Base-by-base conservation (phyloP, 2,888 invertebrate genomes). In the Oscheius sp. region DNA sequence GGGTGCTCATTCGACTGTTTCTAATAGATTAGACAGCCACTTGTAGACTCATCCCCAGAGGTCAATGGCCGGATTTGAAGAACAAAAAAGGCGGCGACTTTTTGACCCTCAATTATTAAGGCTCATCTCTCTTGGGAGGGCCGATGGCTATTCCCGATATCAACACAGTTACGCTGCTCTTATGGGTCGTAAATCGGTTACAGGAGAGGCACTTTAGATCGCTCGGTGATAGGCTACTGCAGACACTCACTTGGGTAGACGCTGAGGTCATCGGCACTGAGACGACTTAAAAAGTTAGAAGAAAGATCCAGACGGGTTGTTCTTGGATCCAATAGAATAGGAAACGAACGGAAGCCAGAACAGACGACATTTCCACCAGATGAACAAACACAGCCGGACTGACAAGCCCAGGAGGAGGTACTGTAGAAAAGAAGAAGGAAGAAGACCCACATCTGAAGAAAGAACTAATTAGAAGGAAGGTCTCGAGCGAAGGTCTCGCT, bases 241-340 rank as follows among this genome's bases (percentile, higher is more conserved):
- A 58, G 42, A 31, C 39, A 78, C 77, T 75, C 71, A 78, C 77
- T 75, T 52, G 77, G 77, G 64, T 78, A 78, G 31, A 78, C 69
- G 31, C 75, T 70, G 53, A 78, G 65, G 48, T 78, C 75, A 53
- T 78, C 77, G 58, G 72, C 69, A 12, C 72, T 71, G 10, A 78
- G 25, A 27, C 74, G 69, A 39, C 69, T 55, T 45, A 78, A 73
- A 29, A 65, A 55, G 50, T 78, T 78, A 39, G 70, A 61, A 1
- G 77, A 75, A 3, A 78, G 63, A 25, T 78, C 75, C 33, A 78
- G 67, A 3, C 70, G 57, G 2, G 69, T 71, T 0, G 72, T 78
- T 29, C 77, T 50, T 1, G 77, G 77, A 57, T 78, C 77, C 48
- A 78, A 65, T 10, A 78, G 71, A 46, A 78, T 78, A 27, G 77